Evolutionary conservation across 2,888 invertebrate genomes (phyloP).

Genomic region (Synergus laeviventris): DNA sequence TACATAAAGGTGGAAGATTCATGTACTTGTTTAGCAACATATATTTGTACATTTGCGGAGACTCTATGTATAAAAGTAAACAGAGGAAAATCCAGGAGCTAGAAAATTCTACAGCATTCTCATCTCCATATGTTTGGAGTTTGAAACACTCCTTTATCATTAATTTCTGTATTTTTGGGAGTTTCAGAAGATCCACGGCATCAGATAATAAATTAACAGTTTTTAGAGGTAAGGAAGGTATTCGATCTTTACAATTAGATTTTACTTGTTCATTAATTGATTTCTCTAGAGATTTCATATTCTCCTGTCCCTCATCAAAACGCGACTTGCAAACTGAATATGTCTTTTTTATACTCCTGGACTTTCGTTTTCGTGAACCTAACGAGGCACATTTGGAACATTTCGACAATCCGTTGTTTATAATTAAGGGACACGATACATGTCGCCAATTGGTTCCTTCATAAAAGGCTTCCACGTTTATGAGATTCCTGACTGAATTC

Average conservation of each 20-base stretch:
- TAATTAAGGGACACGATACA: constrained; percentile 64
- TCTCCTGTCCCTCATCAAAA: constrained; percentile 27
- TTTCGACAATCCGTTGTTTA: constrained; percentile 62
- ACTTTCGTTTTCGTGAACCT: constrained; percentile 27
- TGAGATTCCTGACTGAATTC: constrained; percentile 47
- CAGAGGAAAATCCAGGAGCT: constrained; percentile 65
- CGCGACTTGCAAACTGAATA: constrained; percentile 28
- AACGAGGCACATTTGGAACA: constrained; percentile 68
- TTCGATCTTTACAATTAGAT: constrained; percentile 5
- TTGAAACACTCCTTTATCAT: constrained; percentile 65
- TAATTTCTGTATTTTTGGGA: constrained; percentile 64
- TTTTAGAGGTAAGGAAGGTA: constrained; percentile 7
- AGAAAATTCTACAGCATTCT: constrained; percentile 57
- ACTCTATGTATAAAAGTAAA: constrained; percentile 63
- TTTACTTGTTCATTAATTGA: constrained; percentile 1
- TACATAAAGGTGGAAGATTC: constrained; percentile 60
- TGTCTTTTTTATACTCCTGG: not conserved
- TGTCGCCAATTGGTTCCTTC: constrained; percentile 71
- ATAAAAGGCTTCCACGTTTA: constrained; percentile 59
- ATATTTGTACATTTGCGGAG: constrained; percentile 63
- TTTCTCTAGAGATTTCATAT: not conserved
- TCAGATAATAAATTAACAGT: constrained; percentile 42
- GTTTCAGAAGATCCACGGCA: constrained; percentile 56
- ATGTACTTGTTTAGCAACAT: constrained; percentile 62
- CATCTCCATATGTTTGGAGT: constrained; percentile 46